Conservation (phyloP, 2,888 invertebrate species). For the Siphlonurus alternatus region DNA sequence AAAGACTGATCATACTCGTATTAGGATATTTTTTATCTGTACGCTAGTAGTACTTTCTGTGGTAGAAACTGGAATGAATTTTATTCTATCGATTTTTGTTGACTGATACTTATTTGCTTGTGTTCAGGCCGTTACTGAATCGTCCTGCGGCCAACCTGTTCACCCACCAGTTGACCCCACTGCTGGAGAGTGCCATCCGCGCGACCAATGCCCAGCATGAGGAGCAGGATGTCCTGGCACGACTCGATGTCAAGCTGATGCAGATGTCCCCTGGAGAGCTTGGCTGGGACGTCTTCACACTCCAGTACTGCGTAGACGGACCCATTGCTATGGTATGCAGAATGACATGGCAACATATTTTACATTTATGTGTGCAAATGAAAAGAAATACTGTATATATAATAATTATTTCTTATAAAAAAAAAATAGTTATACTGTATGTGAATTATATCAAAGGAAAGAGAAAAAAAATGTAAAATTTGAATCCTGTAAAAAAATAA, state of each 20-base stretch:
- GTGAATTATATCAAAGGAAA: no score
- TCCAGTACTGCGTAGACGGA: slow-evolving; percentile 75
- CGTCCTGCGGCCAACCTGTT: slow-evolving; percentile 74
- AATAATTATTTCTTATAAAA: neutral
- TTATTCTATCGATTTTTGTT: slow-evolving; percentile 8
- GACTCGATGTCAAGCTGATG: slow-evolving; percentile 67
- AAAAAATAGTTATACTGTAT: neutral
- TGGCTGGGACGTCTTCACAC: slow-evolving; percentile 80
- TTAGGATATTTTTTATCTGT: no score
- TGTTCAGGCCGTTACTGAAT: slow-evolving; percentile 24
- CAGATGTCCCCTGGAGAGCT: slow-evolving; percentile 49
- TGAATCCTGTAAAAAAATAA: no score
- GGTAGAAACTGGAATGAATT: no score
- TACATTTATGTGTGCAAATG: no score
- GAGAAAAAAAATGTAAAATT: no score
- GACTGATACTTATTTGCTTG: neutral
- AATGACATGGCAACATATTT: no score
- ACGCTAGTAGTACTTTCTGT: no score
- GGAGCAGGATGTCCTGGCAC: slow-evolving; percentile 72
- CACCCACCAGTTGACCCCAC: slow-evolving; percentile 72
- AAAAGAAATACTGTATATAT: neutral
- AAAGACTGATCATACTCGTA: no score
- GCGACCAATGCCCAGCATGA: slow-evolving; percentile 91
- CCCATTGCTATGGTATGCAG: slow-evolving; percentile 63
- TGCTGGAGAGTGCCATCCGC: slow-evolving; percentile 69